Evolutionary conservation across 2,888 invertebrate genomes (phyloP), one percentile per base, ranked within the genome.

Genomic region (Bombylius major): DNA sequence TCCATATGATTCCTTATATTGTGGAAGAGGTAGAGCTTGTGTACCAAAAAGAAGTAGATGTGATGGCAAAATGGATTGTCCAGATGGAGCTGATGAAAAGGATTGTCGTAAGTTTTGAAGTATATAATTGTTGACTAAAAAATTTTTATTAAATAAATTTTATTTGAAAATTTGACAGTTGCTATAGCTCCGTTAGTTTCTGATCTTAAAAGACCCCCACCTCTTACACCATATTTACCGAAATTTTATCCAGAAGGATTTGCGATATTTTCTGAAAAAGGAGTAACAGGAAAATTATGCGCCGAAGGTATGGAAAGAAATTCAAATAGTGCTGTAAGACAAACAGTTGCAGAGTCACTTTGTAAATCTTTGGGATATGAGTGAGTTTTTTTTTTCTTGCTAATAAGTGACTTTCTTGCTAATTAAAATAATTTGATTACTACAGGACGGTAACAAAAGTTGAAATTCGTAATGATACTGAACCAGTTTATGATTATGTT

Each of bases 81-180:
- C 88, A 0, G 89, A 91, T 69, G 90, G 87, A 42, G 86, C 87
- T 61, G 93, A 93, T 65, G 93, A 93, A 70, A 79, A 84, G 64
- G 86, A 86, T 62, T 93, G 93, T 69, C 75, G 92, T 93, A 75
- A 83, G 89, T 82, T 44, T 42, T 23, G 7, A 11, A 42, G 5
- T 11, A 42, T 8, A 46, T 12, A 14, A 23, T 31, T 14, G 42
- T 32, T 5, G 1, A 12, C 49, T 8, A 51, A 36, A 33, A 54
- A 44, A 13, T 23, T 13, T n/a, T 47, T 49, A 13, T 44, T 23
- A 14, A 12, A 32, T 50, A 6, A 6, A 32, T 4, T 32, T 9
- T 13, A 8, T 44, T 7, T 14, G 39, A 7, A 23, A 23, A 23
- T 48, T 12, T n/a, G n/a, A 47, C 68, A 91, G 91, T 91, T 62